These are phyloP conservation scores for Orientallactaga sibirica DNA, from an alignment of 2,797 vertebrate genomes.

Conservation along the genomic window DNA sequence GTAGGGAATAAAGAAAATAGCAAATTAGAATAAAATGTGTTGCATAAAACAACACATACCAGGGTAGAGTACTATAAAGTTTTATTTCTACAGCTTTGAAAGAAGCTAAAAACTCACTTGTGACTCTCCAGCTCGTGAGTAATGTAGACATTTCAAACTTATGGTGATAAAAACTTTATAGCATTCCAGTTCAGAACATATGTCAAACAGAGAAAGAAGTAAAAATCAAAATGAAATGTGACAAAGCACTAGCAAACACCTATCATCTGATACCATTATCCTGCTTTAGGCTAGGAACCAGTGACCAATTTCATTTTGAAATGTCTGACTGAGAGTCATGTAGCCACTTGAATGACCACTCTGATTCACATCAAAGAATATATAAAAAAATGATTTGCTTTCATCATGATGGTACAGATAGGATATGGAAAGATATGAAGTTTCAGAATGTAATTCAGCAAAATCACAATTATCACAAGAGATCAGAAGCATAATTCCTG, in stretches of 20 bases:
- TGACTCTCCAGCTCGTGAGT: conserved; percentile 73
- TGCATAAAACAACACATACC: conserved; percentile 75
- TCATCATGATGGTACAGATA: conserved; percentile 4
- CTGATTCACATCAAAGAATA: conserved; percentile 58
- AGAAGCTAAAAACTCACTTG: conserved; percentile 80
- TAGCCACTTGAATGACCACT: conserved; percentile 8
- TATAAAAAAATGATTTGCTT: conserved; percentile 29
- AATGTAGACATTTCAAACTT: conserved; percentile 82
- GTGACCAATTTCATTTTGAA: conserved; percentile 47
- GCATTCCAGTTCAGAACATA: conserved; percentile 75
- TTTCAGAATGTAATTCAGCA: conserved; percentile 37
- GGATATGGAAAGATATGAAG: not conserved
- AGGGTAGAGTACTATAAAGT: conserved; percentile 74
- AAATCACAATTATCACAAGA: conserved; percentile 24
- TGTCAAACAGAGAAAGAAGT: conserved; percentile 76
- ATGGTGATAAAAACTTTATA: conserved; percentile 78
- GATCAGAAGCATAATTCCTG: conserved; percentile 41
- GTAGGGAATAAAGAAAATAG: conserved; percentile 62
- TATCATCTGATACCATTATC: conserved; percentile 62
- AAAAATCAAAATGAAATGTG: conserved; percentile 82
- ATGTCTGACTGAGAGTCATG: conserved; percentile 55
- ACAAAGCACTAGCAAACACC: conserved; percentile 73
- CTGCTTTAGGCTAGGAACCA: conserved; percentile 40
- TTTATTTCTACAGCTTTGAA: conserved; percentile 80
- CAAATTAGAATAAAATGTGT: conserved; percentile 68